Evolutionary conservation across 2,113 vertebrate species (phyloP).

Genomic region (Struthidea cinerea): DNA sequence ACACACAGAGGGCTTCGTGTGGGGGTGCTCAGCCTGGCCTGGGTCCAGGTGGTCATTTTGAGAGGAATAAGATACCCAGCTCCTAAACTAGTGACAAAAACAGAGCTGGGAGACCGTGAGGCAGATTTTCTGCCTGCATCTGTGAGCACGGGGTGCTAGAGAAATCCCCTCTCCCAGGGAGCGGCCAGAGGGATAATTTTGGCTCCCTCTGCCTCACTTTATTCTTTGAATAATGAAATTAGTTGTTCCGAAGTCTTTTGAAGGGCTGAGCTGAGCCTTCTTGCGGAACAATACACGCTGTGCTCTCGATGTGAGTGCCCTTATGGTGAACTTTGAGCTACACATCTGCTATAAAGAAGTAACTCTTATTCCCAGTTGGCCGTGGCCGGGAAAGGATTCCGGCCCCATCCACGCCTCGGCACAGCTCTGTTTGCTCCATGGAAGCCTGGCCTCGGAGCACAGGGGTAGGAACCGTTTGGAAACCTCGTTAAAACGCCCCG

Average conservation of each 20-base stretch:
- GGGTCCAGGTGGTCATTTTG: not conserved
- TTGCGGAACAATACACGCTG: conserved; percentile 51
- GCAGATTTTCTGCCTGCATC: not conserved
- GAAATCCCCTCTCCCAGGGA: not conserved
- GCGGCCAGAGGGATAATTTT: conserved; percentile 29
- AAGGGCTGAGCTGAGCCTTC: conserved; percentile 42
- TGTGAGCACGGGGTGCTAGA: not conserved
- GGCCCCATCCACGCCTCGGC: conserved; percentile 10
- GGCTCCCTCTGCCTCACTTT: not conserved
- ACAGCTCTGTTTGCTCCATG: not conserved
- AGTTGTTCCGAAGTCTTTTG: conserved; percentile 46
- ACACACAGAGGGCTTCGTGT: not conserved
- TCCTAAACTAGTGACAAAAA: not conserved
- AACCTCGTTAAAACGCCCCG: not conserved
- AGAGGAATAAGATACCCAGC: not conserved
- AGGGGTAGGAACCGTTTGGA: not conserved
- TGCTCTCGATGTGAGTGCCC: conserved; percentile 63
- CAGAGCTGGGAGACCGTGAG: not conserved
- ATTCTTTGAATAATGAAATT: conserved; percentile 61
- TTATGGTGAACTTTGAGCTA: conserved; percentile 76
- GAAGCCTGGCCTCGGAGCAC: not conserved
- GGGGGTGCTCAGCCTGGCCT: not conserved
- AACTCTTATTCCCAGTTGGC: conserved; percentile 70
- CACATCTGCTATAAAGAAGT: conserved; percentile 75
- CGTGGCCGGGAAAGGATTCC: conserved; percentile 19